Conservation (phyloP, 2,797 vertebrate genomes). For the Helicolenus hilgendorfi region DNA sequence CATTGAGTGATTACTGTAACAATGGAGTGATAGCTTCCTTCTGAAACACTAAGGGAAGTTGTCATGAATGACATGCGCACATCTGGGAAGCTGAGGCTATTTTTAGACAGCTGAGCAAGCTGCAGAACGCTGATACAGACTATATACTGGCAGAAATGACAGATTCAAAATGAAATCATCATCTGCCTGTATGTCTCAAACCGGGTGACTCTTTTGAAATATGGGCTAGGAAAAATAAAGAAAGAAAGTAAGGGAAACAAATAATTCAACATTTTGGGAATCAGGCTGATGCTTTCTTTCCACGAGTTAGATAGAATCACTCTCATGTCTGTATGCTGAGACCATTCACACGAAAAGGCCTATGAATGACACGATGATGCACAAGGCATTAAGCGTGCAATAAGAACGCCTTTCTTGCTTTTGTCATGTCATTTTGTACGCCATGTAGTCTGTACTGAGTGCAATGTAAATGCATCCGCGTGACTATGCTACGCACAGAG, state of each 20-base stretch:
- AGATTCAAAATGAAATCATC: not conserved
- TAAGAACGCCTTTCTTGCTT: too few species aligned
- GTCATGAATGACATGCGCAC: conserved; percentile 40
- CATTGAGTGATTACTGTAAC: conserved; percentile 61
- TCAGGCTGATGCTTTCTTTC: not conserved
- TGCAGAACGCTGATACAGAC: not conserved
- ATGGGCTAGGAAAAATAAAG: not conserved
- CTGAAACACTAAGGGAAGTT: conserved; percentile 30
- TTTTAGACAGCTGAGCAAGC: conserved; percentile 20
- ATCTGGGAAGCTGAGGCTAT: conserved; percentile 46
- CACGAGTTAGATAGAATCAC: not conserved
- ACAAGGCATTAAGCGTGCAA: too few species aligned
- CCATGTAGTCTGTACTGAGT: too few species aligned
- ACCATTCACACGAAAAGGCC: too few species aligned
- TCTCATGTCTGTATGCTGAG: too few species aligned
- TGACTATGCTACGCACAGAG: too few species aligned
- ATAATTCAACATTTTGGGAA: not conserved
- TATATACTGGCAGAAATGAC: not conserved
- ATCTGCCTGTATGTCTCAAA: not conserved
- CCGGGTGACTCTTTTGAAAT: not conserved
- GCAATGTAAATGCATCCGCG: too few species aligned
- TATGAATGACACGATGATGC: too few species aligned
- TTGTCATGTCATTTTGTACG: too few species aligned
- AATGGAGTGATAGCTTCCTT: conserved; percentile 32
- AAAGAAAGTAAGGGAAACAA: not conserved